Evolutionary conservation across 2,797 vertebrate genomes (phyloP), one percentile per base, ranked within the genome.

Genomic region (Pogonophryne albipinna): DNA sequence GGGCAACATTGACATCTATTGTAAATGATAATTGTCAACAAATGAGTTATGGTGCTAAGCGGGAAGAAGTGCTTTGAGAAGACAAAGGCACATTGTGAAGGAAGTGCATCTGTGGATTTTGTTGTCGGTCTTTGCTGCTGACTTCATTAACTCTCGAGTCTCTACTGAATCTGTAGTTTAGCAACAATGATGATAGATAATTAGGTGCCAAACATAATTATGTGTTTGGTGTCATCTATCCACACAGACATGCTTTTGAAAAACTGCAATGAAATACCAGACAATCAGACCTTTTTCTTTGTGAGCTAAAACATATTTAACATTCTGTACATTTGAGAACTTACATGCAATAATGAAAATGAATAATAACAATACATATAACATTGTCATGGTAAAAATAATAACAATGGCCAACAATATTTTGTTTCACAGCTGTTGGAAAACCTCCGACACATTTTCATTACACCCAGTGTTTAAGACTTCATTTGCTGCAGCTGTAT

Each of bases 21-120:
- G 82, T 87, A 86, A 90, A 90, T 89, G 87, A 89, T 76, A 75
- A 76, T 84, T 88, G 87, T 86, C 79, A 74, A 65, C 79, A 79
- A 84, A 91, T 87, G 77, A 89, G 59, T 87, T 80, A 89, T 89
- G 68, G 76, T n/a, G 10, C 69, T 60, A 71, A 78, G 79, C n/a
- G 45, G 57, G 76, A 86, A 76, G 58, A 76, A 74, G 47, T 42
- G 60, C 64, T 76, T 72, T 77, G 74, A 87, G 73, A 56, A 88
- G 61, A 89, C 68, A 76, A 82, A 76, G 62, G 62, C 73, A 80
- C 38, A 71, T 78, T 79, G 74, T 84, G 56, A 38, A 34, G 64
- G 74, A 87, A 86, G 72, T 73, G 38, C 13, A 17, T 78, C 13
- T 71, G 38, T 69, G 60, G 16, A 61, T 77, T 77, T 74, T 9